These are phyloP conservation scores for Rhea pennata DNA, from an alignment of 2,113 vertebrate species.

Conservation along the genomic window DNA sequence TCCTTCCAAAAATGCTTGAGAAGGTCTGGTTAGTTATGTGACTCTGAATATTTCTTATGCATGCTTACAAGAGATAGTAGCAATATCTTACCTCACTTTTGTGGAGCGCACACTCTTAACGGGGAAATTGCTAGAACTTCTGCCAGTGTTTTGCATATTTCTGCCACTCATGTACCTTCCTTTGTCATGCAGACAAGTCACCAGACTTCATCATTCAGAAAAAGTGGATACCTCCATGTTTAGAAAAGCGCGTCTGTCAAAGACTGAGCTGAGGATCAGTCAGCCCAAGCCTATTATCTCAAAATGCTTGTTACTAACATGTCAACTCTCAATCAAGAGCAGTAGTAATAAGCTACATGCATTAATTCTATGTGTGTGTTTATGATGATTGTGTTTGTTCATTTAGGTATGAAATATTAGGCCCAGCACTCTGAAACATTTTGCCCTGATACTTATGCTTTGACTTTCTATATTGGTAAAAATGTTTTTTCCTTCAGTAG, in stretches of 20 bases:
- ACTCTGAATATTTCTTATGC: background rate
- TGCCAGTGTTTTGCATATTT: background rate
- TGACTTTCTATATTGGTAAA: background rate
- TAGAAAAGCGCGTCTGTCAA: rapidly evolving
- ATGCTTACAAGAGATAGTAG: background rate
- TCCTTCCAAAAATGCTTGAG: background rate
- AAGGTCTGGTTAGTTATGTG: background rate
- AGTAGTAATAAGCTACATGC: background rate
- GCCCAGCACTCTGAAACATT: background rate
- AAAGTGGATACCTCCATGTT: background rate
- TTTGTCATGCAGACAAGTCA: background rate
- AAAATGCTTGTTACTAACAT: background rate
- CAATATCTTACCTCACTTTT: background rate
- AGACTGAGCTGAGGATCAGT: background rate
- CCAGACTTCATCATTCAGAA: background rate
- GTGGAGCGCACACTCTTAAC: background rate
- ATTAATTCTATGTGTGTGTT: background rate
- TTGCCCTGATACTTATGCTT: background rate
- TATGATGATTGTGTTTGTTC: background rate
- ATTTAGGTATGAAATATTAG: background rate
- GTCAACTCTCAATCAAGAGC: background rate
- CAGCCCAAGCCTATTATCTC: background rate
- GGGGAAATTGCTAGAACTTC: background rate
- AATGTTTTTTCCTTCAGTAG: rapidly evolving
- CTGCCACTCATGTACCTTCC: background rate